A percentile compares a stretch with the other conserved stretches of the same genome.
Conservation (phyloP, 2,797 vertebrate species). For the Platyrinchus mystaceus region DNA sequence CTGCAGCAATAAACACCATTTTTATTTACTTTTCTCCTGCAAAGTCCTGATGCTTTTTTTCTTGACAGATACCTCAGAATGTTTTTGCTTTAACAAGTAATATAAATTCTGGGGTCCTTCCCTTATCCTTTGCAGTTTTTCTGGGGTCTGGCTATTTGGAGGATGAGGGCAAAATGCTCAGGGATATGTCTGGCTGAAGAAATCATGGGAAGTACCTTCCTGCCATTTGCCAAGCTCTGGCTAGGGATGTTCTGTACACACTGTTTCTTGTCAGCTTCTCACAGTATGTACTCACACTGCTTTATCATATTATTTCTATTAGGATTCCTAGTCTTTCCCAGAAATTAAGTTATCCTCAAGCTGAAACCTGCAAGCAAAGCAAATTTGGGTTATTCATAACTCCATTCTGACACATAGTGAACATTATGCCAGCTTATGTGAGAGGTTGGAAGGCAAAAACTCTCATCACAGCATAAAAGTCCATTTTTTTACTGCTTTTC, state of each 20-base stretch:
- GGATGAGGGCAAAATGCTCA: not conserved
- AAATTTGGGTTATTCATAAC: not conserved
- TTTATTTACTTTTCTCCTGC: not conserved
- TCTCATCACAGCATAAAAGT: not conserved
- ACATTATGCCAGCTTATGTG: not conserved
- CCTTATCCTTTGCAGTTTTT: not conserved
- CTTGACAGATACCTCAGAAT: not conserved
- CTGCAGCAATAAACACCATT: not conserved
- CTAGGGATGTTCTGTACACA: not conserved
- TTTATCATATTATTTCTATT: not conserved
- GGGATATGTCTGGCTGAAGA: not conserved
- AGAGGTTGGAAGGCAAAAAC: not conserved
- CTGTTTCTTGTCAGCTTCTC: not conserved
- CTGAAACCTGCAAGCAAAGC: not conserved
- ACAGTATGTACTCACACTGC: not conserved
- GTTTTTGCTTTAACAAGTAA: not conserved
- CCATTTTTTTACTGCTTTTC: not conserved
- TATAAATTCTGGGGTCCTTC: not conserved
- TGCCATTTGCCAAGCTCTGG: not conserved
- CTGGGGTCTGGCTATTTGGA: not conserved
- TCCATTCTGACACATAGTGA: rapidly evolving
- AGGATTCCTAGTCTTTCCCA: not conserved
- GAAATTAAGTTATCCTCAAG: not conserved
- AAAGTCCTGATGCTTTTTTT: not conserved
- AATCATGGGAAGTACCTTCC: not conserved